Conservation (phyloP, 2,797 vertebrate genomes). For the Momotus momota region DNA sequence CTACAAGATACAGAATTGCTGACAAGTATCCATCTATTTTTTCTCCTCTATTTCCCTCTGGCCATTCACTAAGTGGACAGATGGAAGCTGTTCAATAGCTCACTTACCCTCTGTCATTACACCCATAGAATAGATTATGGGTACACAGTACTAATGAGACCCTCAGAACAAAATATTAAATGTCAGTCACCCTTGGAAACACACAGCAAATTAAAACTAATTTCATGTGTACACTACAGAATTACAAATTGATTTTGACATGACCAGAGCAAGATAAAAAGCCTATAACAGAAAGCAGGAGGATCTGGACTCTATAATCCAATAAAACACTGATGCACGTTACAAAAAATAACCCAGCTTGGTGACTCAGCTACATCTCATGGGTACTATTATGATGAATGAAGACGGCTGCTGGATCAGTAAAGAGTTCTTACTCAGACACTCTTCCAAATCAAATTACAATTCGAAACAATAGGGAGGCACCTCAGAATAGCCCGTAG, state of each 20-base stretch:
- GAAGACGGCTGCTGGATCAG: constrained; percentile 28
- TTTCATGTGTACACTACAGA: constrained; percentile 42
- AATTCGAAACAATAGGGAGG: constrained; percentile 10
- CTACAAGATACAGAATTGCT: background rate
- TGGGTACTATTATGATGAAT: constrained; percentile 53
- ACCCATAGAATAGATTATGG: constrained; percentile 16
- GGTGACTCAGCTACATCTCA: constrained; percentile 58
- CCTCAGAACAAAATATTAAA: constrained; percentile 59
- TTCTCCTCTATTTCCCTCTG: background rate
- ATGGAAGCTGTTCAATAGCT: constrained; percentile 31
- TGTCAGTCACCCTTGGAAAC: constrained; percentile 62
- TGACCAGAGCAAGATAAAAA: constrained; percentile 60
- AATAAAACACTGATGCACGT: constrained; percentile 53
- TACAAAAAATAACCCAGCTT: constrained; percentile 50
- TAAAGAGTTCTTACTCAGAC: constrained; percentile 35
- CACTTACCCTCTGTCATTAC: constrained; percentile 45
- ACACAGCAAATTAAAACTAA: constrained; percentile 59
- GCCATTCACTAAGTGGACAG: background rate
- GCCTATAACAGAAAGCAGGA: constrained; percentile 62
- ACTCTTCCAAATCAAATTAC: constrained; percentile 48
- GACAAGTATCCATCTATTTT: background rate
- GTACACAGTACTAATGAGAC: constrained; percentile 58
- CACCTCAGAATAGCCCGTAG: background rate
- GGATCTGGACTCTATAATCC: constrained; percentile 67
- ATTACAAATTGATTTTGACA: constrained; percentile 67